A percentile compares a stretch with the other conserved stretches of the same genome.
These are phyloP conservation scores for Neodon shergylaensis DNA, from an alignment of 2,113 vertebrate species.

Conservation along the genomic window DNA sequence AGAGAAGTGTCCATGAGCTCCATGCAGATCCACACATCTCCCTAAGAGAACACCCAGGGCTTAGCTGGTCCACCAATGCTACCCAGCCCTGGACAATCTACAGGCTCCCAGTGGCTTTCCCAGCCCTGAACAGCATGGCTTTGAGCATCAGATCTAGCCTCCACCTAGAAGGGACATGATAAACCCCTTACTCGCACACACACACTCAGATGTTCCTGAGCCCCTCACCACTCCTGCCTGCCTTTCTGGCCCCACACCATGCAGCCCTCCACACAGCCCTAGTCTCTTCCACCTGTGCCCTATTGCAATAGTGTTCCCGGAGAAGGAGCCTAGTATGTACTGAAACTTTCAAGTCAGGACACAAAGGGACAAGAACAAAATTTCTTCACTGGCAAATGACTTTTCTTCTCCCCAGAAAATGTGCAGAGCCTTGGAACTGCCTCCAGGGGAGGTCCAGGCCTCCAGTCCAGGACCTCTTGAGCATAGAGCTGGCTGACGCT, in stretches of 20 bases:
- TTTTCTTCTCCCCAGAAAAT: background rate
- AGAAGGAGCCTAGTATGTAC: background rate
- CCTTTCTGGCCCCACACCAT: background rate
- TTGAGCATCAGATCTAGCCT: background rate
- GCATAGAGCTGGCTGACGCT: background rate
- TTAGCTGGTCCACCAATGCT: background rate
- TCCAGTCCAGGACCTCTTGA: background rate
- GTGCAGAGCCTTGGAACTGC: background rate
- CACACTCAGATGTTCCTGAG: background rate
- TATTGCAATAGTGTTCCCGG: background rate
- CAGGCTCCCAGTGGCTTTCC: background rate
- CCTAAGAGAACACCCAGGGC: constrained; percentile 67
- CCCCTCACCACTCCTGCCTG: background rate
- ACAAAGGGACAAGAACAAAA: background rate
- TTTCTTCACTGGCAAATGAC: background rate
- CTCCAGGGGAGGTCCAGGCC: background rate
- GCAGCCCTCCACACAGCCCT: background rate
- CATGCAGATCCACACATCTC: constrained; percentile 91
- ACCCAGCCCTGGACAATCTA: background rate
- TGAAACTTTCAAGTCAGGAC: background rate
- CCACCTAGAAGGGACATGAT: background rate
- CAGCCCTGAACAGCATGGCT: background rate
- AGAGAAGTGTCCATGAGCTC: constrained; percentile 90
- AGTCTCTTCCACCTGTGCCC: background rate
- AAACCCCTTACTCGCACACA: background rate